Conservation (phyloP, 2,888 invertebrate species). For the Archips crataeganus region DNA sequence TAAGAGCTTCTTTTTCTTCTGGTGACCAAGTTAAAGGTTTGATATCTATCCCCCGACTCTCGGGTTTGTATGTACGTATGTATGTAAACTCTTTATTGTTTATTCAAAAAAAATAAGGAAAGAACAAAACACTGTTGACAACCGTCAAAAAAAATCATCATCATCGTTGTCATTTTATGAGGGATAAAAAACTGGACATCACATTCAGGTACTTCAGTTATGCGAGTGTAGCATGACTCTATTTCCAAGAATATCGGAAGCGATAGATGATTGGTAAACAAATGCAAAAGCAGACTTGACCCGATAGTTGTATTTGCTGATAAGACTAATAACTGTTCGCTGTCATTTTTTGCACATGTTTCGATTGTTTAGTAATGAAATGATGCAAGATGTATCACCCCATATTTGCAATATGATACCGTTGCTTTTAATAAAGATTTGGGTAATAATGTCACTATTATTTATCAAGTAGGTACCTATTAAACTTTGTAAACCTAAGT, state of each 20-base stretch:
- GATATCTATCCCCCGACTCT: neutral
- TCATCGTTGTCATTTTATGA: no score
- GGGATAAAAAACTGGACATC: no score
- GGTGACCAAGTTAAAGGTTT: neutral
- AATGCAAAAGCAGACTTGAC: slow-evolving; percentile 57
- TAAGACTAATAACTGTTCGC: slow-evolving; percentile 38
- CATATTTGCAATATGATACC: slow-evolving; percentile 57
- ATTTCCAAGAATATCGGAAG: slow-evolving; percentile 61
- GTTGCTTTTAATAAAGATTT: slow-evolving; percentile 39
- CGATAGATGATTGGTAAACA: slow-evolving; percentile 48
- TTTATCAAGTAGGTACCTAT: no score
- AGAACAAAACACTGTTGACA: no score
- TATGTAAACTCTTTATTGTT: no score
- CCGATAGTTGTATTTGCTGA: slow-evolving; percentile 58
- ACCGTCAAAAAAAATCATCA: no score
- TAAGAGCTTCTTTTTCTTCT: neutral
- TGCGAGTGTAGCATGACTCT: neutral
- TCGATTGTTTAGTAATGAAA: slow-evolving; percentile 57
- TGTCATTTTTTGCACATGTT: slow-evolving; percentile 53
- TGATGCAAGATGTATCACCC: slow-evolving; percentile 62
- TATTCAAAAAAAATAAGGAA: no score
- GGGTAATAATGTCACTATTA: slow-evolving; percentile 3
- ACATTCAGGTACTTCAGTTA: no score
- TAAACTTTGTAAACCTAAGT: no score
- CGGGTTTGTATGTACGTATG: no score